These are phyloP conservation scores for Engraulis encrasicolus DNA, from an alignment of 2,113 vertebrate species.

Conservation along the genomic window DNA sequence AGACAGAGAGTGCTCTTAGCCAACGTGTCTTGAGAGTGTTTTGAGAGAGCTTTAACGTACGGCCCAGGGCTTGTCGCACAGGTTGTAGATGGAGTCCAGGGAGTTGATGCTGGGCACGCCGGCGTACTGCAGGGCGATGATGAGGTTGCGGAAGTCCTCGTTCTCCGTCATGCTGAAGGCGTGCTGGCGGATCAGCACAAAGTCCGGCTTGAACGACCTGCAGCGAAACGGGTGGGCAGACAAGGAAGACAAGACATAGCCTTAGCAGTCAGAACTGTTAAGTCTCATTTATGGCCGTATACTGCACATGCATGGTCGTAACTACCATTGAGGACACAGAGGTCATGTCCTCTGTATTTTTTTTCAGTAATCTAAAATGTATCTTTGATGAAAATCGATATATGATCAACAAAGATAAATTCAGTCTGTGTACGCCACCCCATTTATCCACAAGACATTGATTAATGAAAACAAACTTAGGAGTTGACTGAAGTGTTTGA, in stretches of 20 bases:
- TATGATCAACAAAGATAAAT: no score
- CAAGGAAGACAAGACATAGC: background rate
- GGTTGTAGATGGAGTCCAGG: conserved; percentile 91
- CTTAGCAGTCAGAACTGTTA: background rate
- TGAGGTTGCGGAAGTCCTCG: conserved; percentile 91
- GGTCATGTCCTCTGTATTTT: no score
- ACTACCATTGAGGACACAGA: no score
- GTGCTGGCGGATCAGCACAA: conserved; percentile 93
- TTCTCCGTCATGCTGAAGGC: conserved; percentile 94
- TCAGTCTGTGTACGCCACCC: no score
- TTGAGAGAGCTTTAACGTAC: conserved; percentile 68
- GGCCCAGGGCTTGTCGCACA: conserved; percentile 97
- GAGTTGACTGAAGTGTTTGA: no score
- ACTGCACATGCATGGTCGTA: no score
- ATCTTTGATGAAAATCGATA: no score
- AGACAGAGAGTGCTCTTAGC: background rate
- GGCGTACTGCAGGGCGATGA: conserved; percentile 93
- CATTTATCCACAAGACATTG: no score
- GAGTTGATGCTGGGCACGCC: conserved; percentile 90
- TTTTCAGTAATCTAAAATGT: no score
- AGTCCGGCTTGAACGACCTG: conserved; percentile 94
- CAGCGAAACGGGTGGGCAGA: background rate
- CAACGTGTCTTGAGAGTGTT: background rate
- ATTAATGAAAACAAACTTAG: no score
- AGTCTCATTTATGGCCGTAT: background rate